Percentiles rank a stretch among this genome's conserved stretches.
phyloP scores from a whole-genome alignment of 1,140 invertebrate species.

The Trichonephila clavipes region DNA sequence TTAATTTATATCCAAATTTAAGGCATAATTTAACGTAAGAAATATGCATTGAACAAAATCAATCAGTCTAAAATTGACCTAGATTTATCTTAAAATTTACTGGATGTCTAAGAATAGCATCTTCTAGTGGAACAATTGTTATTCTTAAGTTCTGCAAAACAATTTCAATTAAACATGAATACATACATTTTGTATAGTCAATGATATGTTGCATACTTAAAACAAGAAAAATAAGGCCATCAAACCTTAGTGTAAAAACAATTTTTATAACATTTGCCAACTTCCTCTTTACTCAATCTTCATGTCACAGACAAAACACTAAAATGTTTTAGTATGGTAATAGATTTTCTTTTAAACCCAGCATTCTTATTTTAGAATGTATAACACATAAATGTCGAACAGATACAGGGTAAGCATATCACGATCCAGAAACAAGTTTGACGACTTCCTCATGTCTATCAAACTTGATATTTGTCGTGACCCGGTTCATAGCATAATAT shows the following conservation, averaged over 20 bases:
- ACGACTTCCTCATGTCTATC: not conserved
- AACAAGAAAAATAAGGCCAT: not conserved
- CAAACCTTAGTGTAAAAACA: not conserved
- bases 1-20: too few species aligned
- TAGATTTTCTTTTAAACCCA: not conserved
- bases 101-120: too few species aligned
- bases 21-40: too few species aligned
- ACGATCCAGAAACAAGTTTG: not conserved
- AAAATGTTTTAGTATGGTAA: not conserved
- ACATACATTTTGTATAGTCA: too few species aligned
- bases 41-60: too few species aligned
- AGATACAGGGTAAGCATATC: not conserved
- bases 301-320: not conserved
- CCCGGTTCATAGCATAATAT: not conserved
- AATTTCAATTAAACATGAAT: too few species aligned
- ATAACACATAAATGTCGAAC: not conserved
- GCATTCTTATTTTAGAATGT: not conserved
- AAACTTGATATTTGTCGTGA: conserved; percentile 5
- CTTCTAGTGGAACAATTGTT: too few species aligned
- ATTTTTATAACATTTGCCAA: not conserved
- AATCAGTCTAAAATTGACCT: too few species aligned
- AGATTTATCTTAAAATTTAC: too few species aligned
- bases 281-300: not conserved
- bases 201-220: too few species aligned
- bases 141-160: too few species aligned